Conservation (phyloP, 2,113 vertebrate species). For the Tylochromis polylepis region DNA sequence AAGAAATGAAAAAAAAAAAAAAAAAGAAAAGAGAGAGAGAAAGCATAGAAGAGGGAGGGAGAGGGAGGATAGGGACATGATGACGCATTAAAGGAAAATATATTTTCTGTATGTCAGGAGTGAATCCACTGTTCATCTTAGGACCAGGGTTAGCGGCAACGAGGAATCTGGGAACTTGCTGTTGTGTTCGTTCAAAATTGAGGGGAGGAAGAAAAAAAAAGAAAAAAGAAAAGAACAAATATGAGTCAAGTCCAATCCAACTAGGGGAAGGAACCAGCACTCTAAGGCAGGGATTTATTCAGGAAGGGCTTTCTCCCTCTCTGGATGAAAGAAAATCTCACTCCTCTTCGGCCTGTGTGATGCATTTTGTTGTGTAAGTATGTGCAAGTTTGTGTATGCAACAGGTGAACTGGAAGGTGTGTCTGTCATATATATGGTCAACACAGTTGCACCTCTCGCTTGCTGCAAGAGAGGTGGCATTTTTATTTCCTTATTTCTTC, state of each 20-base stretch:
- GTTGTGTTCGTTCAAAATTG: constrained; percentile 88
- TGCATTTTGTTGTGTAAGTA: constrained; percentile 57
- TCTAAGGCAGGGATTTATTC: constrained; percentile 92
- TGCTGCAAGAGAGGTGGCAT: constrained; percentile 69
- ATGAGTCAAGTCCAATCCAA: constrained; percentile 89
- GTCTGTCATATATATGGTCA: constrained; percentile 69
- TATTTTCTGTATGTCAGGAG: constrained; percentile 79
- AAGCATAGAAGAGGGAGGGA: constrained; percentile 28
- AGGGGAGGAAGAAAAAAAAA: constrained; percentile 37
- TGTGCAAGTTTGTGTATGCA: constrained; percentile 63
- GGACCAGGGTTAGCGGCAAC: constrained; percentile 64
- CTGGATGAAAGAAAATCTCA: constrained; percentile 68
- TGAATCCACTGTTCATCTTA: constrained; percentile 77
- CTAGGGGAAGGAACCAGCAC: constrained; percentile 91
- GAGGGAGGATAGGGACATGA: constrained; percentile 17
- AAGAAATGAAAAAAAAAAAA: constrained; percentile 82
- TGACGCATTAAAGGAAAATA: constrained; percentile 75
- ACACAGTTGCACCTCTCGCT: constrained; percentile 66
- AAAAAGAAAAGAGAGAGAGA: constrained; percentile 70
- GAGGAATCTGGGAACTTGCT: constrained; percentile 75
- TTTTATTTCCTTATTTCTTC: constrained; percentile 70
- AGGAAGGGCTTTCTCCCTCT: constrained; percentile 71
- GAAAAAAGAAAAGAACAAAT: constrained; percentile 55
- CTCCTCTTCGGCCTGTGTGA: constrained; percentile 70
- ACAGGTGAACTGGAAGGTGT: constrained; percentile 67